Evolutionary conservation across 2,888 invertebrate species (phyloP), one percentile per base, ranked within the genome.

Genomic region (Idaea aversata): DNA sequence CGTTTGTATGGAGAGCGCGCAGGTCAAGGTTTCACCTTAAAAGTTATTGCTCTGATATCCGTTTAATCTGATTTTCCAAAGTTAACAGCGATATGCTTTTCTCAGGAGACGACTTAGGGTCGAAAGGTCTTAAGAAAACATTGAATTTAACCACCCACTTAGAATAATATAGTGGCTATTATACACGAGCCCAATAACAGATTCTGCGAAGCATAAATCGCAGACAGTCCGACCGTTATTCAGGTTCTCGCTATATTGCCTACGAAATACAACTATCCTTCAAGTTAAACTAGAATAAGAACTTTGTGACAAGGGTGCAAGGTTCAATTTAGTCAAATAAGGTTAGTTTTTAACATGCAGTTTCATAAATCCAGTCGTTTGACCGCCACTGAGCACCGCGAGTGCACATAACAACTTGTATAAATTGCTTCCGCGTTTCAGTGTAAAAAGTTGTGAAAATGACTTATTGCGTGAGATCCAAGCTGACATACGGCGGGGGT

Each of bases 191-290:
- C 78, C 79, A 82, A 84, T 84, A 83, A 81, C 83, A 83, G 84
- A 82, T 83, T 84, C 81, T 67, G 75, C 72, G 70, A 75, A 78
- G 77, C 81, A 83, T 84, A 84, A 84, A 85, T 85, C 81, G 79
- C 79, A 74, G 76, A 71, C 77, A 76, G 75, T 76, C 77, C 77
- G 65, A 73, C 80, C 79, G 79, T 82, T 83, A 83, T 77, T 83
- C 79, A 84, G 74, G 76, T 75, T 70, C 71, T 71, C 75, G 68
- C 72, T 77, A 79, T 82, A 82, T 83, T 80, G 78, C 78, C 72
- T 71, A 73, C 70, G 73, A 74, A 80, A 78, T 72, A 82, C 71
- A 76, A 70, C 76, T 78, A 69, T 62, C 65, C 57, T 63, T 34
- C 59, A 16, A 57, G 57, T 69, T 70, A 62, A 71, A 67, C 59